Conservation (phyloP, 2,888 invertebrate species). For the Drosophila paramelanica region DNA sequence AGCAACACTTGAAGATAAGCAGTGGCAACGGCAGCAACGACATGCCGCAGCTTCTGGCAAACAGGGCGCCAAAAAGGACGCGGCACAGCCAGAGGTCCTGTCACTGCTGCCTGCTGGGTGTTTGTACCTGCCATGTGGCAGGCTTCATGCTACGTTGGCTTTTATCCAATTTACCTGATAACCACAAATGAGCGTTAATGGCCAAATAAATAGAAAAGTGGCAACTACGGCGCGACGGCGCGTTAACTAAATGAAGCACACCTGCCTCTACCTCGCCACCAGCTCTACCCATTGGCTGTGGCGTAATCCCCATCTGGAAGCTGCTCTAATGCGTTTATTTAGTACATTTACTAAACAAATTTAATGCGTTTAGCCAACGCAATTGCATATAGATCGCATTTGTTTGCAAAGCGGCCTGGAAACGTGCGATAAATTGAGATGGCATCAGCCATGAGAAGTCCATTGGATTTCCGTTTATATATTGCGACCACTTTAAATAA, state of each 20-base stretch:
- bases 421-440: conserved; percentile 41
- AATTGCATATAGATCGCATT: conserved; percentile 22
- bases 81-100: conserved; percentile 18
- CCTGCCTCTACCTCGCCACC: neutral
- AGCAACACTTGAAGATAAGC: conserved; percentile 74
- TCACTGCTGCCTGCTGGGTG: conserved; percentile 8
- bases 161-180: conserved; percentile 81
- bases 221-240: conserved; percentile 72
- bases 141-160: conserved; percentile 78
- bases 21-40: conserved; percentile 21
- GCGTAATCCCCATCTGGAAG: conserved; percentile 24
- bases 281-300: conserved; percentile 2
- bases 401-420: conserved; percentile 34
- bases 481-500: conserved; percentile 9
- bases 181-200: conserved; percentile 80
- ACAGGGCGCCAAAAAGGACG: conserved; percentile 7
- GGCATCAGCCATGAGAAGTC: conserved; percentile 3
- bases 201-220: conserved; percentile 80
- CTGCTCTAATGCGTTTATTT: conserved; percentile 54
- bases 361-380: conserved; percentile 51
- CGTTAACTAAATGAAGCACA: conserved; percentile 63
- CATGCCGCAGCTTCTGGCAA: conserved; percentile 23
- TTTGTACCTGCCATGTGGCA: conserved; percentile 44
- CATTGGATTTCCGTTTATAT: conserved; percentile 32
- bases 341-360: conserved; percentile 71